These are phyloP conservation scores for Lasiurus borealis DNA, from an alignment of 2,113 vertebrate genomes.

Conservation along the genomic window DNA sequence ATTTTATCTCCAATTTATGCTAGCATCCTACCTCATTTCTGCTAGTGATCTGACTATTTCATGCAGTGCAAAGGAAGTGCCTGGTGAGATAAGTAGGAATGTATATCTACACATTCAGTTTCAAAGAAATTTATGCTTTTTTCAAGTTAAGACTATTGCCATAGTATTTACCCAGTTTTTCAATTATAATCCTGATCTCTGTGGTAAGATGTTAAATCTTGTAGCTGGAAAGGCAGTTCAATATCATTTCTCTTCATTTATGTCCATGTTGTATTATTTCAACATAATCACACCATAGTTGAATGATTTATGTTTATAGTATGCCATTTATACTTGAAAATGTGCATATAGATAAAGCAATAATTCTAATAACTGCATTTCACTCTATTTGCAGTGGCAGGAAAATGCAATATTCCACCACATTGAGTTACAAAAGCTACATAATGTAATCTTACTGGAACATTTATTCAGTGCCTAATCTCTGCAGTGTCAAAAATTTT, in stretches of 20 bases:
- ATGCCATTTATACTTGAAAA: constrained; percentile 86
- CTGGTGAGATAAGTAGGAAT: constrained; percentile 85
- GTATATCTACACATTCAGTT: constrained; percentile 82
- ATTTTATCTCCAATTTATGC: constrained; percentile 80
- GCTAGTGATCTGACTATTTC: constrained; percentile 83
- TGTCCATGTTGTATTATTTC: constrained; percentile 87
- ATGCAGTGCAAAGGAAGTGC: constrained; percentile 80
- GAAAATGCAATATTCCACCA: constrained; percentile 83
- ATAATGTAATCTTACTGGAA: constrained; percentile 80
- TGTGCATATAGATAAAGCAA: constrained; percentile 83
- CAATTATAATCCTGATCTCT: constrained; percentile 85
- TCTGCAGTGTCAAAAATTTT: constrained; percentile 78
- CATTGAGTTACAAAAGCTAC: constrained; percentile 81
- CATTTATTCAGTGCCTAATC: constrained; percentile 79
- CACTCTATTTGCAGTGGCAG: constrained; percentile 80
- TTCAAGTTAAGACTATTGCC: constrained; percentile 81
- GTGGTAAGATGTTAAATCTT: constrained; percentile 74
- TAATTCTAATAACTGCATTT: constrained; percentile 86
- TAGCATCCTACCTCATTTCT: constrained; percentile 85
- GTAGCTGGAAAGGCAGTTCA: constrained; percentile 79
- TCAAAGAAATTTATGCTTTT: constrained; percentile 83
- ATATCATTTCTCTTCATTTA: constrained; percentile 87
- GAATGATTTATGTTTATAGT: constrained; percentile 87
- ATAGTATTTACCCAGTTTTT: constrained; percentile 86
- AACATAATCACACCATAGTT: constrained; percentile 84